Conservation (phyloP, 2,888 invertebrate species). For the Onthophagus sagittarius region DNA sequence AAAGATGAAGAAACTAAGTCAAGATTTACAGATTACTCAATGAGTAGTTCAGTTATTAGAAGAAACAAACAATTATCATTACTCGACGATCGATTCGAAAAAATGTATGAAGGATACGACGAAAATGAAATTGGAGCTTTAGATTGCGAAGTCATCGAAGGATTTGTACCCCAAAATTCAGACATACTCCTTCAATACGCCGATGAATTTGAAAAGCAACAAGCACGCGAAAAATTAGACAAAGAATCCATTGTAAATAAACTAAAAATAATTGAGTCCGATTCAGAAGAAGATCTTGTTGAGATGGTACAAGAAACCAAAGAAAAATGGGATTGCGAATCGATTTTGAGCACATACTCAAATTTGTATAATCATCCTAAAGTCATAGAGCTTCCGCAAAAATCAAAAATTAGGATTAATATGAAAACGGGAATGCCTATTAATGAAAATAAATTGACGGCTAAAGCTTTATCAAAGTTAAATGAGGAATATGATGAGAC, state of each 20-base stretch:
- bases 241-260: constrained; percentile 41
- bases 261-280: constrained; percentile 39
- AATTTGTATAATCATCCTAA: constrained; percentile 91
- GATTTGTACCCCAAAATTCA: constrained; percentile 65
- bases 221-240: constrained; percentile 54
- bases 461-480: constrained; percentile 64
- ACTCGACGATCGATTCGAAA: constrained; percentile 86
- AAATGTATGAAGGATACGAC: constrained; percentile 81
- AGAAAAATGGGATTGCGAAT: constrained; percentile 87
- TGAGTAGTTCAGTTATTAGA: constrained; percentile 85
- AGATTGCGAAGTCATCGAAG: constrained; percentile 89
- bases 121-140: constrained; percentile 85
- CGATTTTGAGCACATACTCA: constrained; percentile 84
- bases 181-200: constrained; percentile 68
- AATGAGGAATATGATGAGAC: constrained; percentile 49
- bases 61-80: constrained; percentile 78
- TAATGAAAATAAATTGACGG: constrained; percentile 63
- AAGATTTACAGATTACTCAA: constrained; percentile 88
- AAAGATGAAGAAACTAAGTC: constrained; percentile 77
- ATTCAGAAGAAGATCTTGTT: constrained; percentile 58
- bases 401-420: constrained; percentile 65
- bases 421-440: constrained; percentile 71
- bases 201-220: constrained; percentile 68
- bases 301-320: constrained; percentile 60
- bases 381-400: constrained; percentile 68